Evolutionary conservation across 1,140 invertebrate genomes (phyloP), one percentile per base, ranked within the genome.

Genomic region (Orussus abietinus): DNA sequence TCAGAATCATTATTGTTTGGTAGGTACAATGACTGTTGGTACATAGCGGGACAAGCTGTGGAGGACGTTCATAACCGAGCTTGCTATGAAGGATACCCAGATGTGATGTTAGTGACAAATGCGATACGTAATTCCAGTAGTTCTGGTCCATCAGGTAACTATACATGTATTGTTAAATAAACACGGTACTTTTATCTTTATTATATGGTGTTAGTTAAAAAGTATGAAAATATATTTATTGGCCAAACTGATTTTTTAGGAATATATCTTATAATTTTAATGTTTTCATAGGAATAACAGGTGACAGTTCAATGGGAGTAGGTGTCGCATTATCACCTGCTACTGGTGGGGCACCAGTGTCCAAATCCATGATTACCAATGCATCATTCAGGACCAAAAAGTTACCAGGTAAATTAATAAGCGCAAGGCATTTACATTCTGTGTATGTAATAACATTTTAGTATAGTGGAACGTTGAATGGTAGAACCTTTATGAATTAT

Each of bases 371-470:
- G 82, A 96, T 96, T 44, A 97, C 92, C 29, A 96, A 96, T 76
- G 93, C 93, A 51, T 96, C 92, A 54, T 97, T 97, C 74, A 82
- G 91, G 46, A 92, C 92, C 33, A 94, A 92, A 75, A 96, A 96
- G 74, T 77, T 97, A 45, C 93, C 93, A 78, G 90, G 86, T 88
- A 69, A 64, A 28, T 41, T 31, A 28, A 37, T 26, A 28, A 7
- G 4, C 31, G 1, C 14, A 22, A 20, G 38, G 6, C 12, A 26
- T 20, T 12, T 35, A 22, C 32, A 38, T 43, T 29, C 12, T 31
- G 2, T 4, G 0, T 1, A 12, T n/a, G n/a, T n/a, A 25, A 45
- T 3, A 11, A 14, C 11, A 4, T 28, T 30, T 42, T 9, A 40
- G 10, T 28, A 6, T 36, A 33, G 26, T 12, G n/a, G n/a, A n/a